Evolutionary conservation across 2,797 vertebrate species (phyloP).

Genomic region (Lacerta bilineata): DNA sequence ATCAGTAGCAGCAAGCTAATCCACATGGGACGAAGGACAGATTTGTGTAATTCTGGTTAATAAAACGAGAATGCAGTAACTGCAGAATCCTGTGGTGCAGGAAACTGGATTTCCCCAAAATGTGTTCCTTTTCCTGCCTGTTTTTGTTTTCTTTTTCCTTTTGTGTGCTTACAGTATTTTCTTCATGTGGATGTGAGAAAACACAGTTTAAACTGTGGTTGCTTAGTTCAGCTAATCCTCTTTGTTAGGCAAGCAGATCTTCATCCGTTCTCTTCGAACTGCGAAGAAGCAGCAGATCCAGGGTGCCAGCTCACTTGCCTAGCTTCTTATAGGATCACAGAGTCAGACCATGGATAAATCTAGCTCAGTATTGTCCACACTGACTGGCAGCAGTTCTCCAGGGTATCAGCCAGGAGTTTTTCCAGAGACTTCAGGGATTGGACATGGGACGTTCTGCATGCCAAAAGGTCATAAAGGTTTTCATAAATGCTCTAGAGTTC

Average conservation of each 20-base stretch:
- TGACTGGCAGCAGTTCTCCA: no score
- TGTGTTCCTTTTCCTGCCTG: neutral
- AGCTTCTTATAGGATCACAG: no score
- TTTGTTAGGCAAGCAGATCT: neutral
- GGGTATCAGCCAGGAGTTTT: no score
- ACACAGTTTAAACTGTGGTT: neutral
- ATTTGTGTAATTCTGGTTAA: conserved; percentile 26
- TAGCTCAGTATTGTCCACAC: no score
- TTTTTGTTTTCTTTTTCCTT: neutral
- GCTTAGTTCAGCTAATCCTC: conserved; percentile 24
- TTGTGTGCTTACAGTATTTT: conserved; percentile 1
- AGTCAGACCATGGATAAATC: no score
- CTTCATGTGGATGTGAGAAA: conserved; percentile 18
- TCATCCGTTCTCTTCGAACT: conserved; percentile 11
- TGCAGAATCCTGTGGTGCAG: neutral
- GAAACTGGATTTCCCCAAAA: conserved; percentile 36
- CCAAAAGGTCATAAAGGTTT: no score
- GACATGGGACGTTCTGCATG: no score
- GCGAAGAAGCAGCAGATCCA: neutral
- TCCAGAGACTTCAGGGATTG: no score
- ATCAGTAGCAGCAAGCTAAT: conserved; percentile 38
- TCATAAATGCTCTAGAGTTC: no score
- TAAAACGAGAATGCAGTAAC: conserved; percentile 27
- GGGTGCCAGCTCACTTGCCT: neutral
- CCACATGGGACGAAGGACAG: conserved; percentile 22